Conservation (phyloP, 1,140 invertebrate species). For the Anthonomus grandis region DNA sequence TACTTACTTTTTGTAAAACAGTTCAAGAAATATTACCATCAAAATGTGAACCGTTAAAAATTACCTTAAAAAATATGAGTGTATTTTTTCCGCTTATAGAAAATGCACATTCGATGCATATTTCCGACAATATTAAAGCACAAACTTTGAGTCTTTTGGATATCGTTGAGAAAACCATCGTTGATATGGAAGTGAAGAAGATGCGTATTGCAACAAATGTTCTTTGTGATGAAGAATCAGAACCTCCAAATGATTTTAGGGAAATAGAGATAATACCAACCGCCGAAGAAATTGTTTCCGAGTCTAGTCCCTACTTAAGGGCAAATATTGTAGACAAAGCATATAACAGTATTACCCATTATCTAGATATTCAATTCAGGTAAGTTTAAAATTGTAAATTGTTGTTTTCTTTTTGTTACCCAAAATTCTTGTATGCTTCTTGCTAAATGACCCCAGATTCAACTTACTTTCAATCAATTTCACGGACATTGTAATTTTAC, state of each 20-base stretch:
- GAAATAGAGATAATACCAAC: conserved; percentile 51
- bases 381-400: conserved; percentile 37
- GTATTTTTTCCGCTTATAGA: conserved; percentile 46
- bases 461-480: too few relatives aligned
- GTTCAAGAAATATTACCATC: conserved; percentile 46
- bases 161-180: conserved; percentile 38
- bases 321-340: conserved; percentile 60
- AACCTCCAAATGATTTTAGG: conserved; percentile 51
- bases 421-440: too few relatives aligned
- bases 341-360: conserved; percentile 64
- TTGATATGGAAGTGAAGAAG: conserved; percentile 36
- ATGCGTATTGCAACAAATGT: neutral
- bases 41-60: conserved; percentile 44
- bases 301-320: conserved; percentile 54
- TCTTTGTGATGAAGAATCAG: conserved; percentile 30
- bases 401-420: neutral
- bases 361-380: conserved; percentile 74
- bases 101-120: conserved; percentile 39
- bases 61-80: conserved; percentile 46
- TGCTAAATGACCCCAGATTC: too few relatives aligned
- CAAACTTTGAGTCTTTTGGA: conserved; percentile 43
- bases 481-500: too few relatives aligned
- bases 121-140: conserved; percentile 41
- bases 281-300: conserved; percentile 41
- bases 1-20: conserved; percentile 38